Conservation (phyloP, 2,888 invertebrate species). For the Chymomyza caudatula region DNA sequence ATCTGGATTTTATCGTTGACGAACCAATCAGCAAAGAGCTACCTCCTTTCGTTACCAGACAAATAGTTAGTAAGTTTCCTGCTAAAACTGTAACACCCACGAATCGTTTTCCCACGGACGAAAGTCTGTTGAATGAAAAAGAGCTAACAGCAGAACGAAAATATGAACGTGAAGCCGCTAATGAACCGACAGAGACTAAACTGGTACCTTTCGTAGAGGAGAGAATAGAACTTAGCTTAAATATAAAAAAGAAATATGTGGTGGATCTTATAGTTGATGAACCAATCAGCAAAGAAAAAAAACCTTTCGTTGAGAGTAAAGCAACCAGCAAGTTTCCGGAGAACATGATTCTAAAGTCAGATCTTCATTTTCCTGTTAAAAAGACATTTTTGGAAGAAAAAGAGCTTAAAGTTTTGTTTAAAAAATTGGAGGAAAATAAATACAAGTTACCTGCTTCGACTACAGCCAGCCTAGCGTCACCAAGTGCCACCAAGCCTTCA, state of each 20-base stretch:
- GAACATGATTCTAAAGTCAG: neutral
- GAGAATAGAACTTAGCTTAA: neutral
- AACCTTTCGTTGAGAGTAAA: neutral
- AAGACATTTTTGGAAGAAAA: neutral
- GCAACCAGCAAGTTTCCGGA: neutral
- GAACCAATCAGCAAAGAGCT: too few relatives aligned
- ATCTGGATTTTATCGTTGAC: too few relatives aligned
- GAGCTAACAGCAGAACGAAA: too few relatives aligned
- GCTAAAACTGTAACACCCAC: too few relatives aligned
- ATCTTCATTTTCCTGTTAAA: neutral
- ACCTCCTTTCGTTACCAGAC: too few relatives aligned
- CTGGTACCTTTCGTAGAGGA: too few relatives aligned
- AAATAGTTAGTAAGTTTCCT: too few relatives aligned
- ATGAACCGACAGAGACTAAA: too few relatives aligned
- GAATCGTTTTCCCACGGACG: too few relatives aligned
- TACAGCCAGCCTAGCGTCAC: neutral
- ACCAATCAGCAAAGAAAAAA: neutral
- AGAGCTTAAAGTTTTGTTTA: neutral
- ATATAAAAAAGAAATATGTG: neutral
- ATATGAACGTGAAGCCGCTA: too few relatives aligned
- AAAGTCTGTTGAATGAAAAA: too few relatives aligned
- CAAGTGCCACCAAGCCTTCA: neutral
- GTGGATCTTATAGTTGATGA: neutral
- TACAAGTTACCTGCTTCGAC: slow-evolving; percentile 6
- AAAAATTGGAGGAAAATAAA: neutral